Evolutionary conservation across 2,797 vertebrate genomes (phyloP), one percentile per base, ranked within the genome.

Genomic region (Eospalax fontanierii): DNA sequence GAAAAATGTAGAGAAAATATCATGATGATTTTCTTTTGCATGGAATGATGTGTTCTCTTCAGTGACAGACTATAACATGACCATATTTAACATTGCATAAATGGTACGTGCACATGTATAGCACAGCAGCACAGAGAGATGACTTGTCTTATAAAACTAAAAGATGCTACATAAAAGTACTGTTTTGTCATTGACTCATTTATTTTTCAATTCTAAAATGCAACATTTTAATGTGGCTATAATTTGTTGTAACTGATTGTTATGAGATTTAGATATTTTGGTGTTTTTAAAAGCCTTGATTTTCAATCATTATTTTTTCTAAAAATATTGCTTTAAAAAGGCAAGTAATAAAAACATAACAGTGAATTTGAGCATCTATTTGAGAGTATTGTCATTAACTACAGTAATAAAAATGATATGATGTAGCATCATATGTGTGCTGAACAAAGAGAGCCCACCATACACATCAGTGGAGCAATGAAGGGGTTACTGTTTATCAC

Each of bases 361-460:
- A 93, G 86, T 87, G 93, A 98, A 97, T 96, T 94, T 95, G 96
- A 97, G 96, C 93, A 96, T 98, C 96, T 98, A 97, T 91, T 98
- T 97, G 95, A 95, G 97, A 96, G 92, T 93, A 94, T 95, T 84
- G 93, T 89, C 87, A 71, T 97, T 97, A 98, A 96, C 89, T 94
- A 96, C 81, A 96, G 88, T 96, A 97, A 97, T 98, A 97, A 98
- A 97, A 98, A 93, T 78, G 93, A 93, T 97, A 95, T 95, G 94
- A 95, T 92, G 89, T 85, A 66, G 38, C n/a, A n/a, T 50, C 11
- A 6, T 96, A 80, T 59, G 91, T 68, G 93, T 89, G 82, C 57
- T 92, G 96, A 97, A 97, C 96, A 93, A 97, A 97, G 91, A 89
- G 43, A 70, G 89, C 78, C 87, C 68, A 22, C 73, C 74, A 68